Percentiles rank a stretch among this genome's conserved stretches.
Evolutionary conservation across 2,888 invertebrate species (phyloP).

Genomic region (Torymus tubicola): DNA sequence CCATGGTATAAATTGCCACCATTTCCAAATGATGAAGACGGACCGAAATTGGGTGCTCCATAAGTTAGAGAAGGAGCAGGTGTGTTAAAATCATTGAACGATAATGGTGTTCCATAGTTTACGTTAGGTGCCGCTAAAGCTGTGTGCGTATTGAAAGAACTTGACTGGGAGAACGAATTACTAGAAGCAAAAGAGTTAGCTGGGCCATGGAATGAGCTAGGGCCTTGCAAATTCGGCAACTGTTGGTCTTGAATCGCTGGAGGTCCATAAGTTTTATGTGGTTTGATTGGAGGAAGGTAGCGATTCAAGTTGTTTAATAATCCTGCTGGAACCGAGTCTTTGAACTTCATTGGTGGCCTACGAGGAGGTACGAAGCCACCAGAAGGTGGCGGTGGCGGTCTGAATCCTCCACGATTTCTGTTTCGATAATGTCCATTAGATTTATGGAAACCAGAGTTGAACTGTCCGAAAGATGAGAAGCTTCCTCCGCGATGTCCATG

Average conservation of each 20-base stretch:
- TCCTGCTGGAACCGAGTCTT: constrained; percentile 85
- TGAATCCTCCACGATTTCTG: constrained; percentile 53
- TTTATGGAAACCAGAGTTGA: constrained; percentile 53
- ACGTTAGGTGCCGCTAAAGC: constrained; percentile 71
- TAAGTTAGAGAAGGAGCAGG: constrained; percentile 72
- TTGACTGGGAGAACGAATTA: constrained; percentile 29
- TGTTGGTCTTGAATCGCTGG: constrained; percentile 66
- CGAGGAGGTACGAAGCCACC: constrained; percentile 68
- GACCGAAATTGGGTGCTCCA: constrained; percentile 73
- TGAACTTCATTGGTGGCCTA: constrained; percentile 82
- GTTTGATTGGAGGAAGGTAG: constrained; percentile 69
- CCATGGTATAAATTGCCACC: constrained; percentile 70
- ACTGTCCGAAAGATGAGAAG: constrained; percentile 68
- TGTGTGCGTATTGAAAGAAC: constrained; percentile 58
- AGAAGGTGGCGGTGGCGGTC: constrained; percentile 63
- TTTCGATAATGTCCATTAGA: constrained; percentile 60
- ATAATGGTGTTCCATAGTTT: constrained; percentile 72
- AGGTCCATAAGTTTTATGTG: constrained; percentile 66
- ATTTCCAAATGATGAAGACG: constrained; percentile 66
- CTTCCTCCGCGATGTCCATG: constrained; percentile 76
- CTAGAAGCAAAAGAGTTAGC: constrained; percentile 38
- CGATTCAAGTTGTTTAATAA: constrained; percentile 81
- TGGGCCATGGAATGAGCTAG: constrained; percentile 65
- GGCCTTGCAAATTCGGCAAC: constrained; percentile 64
- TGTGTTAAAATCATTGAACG: constrained; percentile 72